Percentiles rank a stretch among this genome's conserved stretches.
phyloP scores from a whole-genome alignment of 2,888 invertebrate species.

The Polyommatus iphigenia region DNA sequence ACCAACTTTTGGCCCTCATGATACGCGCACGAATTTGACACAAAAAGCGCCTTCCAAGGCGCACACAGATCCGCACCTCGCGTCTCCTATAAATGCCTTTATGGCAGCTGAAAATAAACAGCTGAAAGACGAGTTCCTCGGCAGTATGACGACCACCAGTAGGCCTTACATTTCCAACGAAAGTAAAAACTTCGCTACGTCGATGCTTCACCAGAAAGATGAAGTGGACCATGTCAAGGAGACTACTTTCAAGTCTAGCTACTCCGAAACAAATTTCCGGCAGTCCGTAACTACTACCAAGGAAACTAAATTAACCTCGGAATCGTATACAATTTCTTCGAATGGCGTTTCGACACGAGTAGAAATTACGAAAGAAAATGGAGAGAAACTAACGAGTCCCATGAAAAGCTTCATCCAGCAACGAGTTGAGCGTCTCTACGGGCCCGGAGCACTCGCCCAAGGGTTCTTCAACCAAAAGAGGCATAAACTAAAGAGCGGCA shows the following conservation, averaged over 20 bases:
- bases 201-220: conserved; percentile 71
- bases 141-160: conserved; percentile 71
- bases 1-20: conserved; percentile 76
- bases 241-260: conserved; percentile 71
- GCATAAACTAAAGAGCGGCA: conserved; percentile 67
- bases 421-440: conserved; percentile 92
- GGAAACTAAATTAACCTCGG: conserved; percentile 58
- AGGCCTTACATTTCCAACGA: conserved; percentile 67
- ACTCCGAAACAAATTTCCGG: conserved; percentile 73
- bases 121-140: conserved; percentile 74
- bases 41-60: conserved; percentile 75
- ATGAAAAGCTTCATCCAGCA: conserved; percentile 92
- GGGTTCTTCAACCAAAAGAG: conserved; percentile 88
- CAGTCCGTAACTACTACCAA: conserved; percentile 66
- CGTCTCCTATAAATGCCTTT: conserved; percentile 67
- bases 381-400: conserved; percentile 71
- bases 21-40: conserved; percentile 72
- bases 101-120: conserved; percentile 77
- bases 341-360: conserved; percentile 71
- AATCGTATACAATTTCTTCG: conserved; percentile 73
- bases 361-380: conserved; percentile 74
- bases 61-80: conserved; percentile 72
- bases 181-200: conserved; percentile 68
- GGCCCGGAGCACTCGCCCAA: conserved; percentile 91
- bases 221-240: conserved; percentile 71